Percentiles rank a stretch among this genome's conserved stretches.
These are phyloP conservation scores for Flabesymbios commensalis DNA, from an alignment of 2,888 invertebrate species.

Conservation along the genomic window DNA sequence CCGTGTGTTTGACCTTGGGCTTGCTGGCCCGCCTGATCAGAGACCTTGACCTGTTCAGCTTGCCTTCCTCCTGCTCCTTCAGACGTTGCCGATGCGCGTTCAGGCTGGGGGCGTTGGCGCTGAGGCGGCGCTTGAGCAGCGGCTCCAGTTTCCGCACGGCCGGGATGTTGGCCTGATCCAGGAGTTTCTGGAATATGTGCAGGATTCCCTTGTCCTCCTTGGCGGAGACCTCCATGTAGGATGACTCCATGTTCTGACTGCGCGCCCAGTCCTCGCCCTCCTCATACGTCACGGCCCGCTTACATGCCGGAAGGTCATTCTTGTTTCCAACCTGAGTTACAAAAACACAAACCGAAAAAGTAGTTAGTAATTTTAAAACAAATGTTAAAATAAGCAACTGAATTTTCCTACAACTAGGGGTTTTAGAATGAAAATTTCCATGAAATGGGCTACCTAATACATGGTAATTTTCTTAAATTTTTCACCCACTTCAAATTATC, in stretches of 20 bases:
- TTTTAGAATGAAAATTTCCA: too few species aligned
- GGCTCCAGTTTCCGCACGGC: constrained; percentile 43
- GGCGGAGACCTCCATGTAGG: constrained; percentile 68
- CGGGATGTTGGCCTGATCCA: constrained; percentile 75
- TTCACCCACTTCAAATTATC: too few species aligned
- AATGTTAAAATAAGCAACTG: too few species aligned
- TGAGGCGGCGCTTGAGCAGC: constrained; percentile 72
- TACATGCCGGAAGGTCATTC: constrained; percentile 8
- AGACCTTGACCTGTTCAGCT: constrained; percentile 68
- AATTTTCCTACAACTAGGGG: too few species aligned
- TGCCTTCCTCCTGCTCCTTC: constrained; percentile 31
- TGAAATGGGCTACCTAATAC: too few species aligned
- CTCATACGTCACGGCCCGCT: constrained; percentile 71
- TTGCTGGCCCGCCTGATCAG: constrained; percentile 77
- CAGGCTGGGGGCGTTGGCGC: constrained; percentile 68
- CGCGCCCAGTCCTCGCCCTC: constrained; percentile 71
- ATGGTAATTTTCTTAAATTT: too few species aligned
- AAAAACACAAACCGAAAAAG: too few species aligned
- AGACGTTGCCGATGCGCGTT: constrained; percentile 59
- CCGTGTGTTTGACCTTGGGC: constrained; percentile 51
- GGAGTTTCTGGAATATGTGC: constrained; percentile 79
- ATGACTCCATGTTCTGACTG: constrained; percentile 43
- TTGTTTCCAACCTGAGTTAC: constrained; percentile 27
- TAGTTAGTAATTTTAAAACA: too few species aligned
- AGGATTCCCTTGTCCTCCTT: constrained; percentile 73